A percentile compares a stretch with the other conserved stretches of the same genome.
phyloP scores from a whole-genome alignment of 2,113 vertebrate species.

The Thinocorus orbignyianus region DNA sequence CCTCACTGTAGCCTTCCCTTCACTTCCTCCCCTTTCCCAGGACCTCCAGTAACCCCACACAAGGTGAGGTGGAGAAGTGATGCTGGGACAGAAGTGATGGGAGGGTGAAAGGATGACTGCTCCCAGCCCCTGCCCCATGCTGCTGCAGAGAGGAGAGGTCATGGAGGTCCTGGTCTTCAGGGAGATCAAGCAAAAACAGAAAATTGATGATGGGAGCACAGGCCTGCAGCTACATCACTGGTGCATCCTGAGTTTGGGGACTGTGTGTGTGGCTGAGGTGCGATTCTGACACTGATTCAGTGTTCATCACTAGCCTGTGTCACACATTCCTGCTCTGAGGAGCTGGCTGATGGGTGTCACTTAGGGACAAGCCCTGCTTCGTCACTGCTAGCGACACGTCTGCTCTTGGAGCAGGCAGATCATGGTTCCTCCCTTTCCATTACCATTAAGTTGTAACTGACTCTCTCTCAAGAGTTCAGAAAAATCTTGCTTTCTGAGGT shows the following conservation, averaged over 20 bases:
- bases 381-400: not conserved
- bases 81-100: not conserved
- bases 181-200: not conserved
- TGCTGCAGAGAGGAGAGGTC: not conserved
- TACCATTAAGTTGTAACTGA: not conserved
- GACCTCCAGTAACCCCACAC: not conserved
- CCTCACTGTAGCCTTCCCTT: not conserved
- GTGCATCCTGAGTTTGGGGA: not conserved
- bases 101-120: not conserved
- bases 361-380: not conserved
- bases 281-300: not conserved
- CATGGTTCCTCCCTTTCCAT: rapidly evolving
- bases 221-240: not conserved
- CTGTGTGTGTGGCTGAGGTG: not conserved
- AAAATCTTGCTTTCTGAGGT: not conserved
- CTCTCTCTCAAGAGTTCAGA: not conserved
- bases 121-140: not conserved
- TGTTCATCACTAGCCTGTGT: not conserved
- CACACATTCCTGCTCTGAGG: rapidly evolving
- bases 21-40: not conserved
- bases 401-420: not conserved
- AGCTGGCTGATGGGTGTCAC: not conserved
- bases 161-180: not conserved
- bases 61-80: not conserved
- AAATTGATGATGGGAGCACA: not conserved